Evolutionary conservation across 2,797 vertebrate species (phyloP), one percentile per base, ranked within the genome.

Genomic region (Eptatretus atami): DNA sequence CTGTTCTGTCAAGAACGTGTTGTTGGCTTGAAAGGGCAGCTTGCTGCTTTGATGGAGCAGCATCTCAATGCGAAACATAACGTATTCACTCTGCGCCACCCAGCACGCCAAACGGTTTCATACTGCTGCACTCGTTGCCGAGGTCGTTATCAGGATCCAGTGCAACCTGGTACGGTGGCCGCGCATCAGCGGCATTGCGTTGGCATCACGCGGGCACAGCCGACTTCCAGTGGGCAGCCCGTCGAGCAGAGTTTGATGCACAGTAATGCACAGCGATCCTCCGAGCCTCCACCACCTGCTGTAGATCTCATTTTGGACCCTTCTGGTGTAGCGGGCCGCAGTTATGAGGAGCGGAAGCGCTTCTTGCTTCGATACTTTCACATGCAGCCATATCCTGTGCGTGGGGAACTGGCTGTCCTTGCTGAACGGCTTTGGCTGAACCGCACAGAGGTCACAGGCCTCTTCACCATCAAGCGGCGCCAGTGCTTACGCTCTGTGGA

Each of bases 301-400:
- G 55, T 60, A 11, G 24, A 60, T 65, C 76, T 99, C 14, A 71
- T 72, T 0, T 25, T 96, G 64, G 79, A 90, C 67, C 87, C 90
- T 3, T 70, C 68, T 1, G 52, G 71, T 1, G 74, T 71, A 0
- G 83, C 81, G 60, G 66, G 75, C 3, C 75, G 73, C 11, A 71
- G 76, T 0, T 71, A 73, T 0, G 84, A 90, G 52, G 78, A 79
- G 11, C 82, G 84, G 11, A 80, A 76, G 65, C 77, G 79, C 57
- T 94, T 96, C 68, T 73, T 95, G 66, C 75, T 73, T 64, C 81
- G 79, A 69, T 96, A 96, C 73, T 99, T 94, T 69, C 80, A 99
- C 63, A 64, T 69, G 64, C 83, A 80, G 69, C 88, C 92, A 0
- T 95, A 99, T 66, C 75, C 82, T 2, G 77, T 73, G 68, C 83